phyloP scores from a whole-genome alignment of 2,888 invertebrate species.

The Camponotus fellah region DNA sequence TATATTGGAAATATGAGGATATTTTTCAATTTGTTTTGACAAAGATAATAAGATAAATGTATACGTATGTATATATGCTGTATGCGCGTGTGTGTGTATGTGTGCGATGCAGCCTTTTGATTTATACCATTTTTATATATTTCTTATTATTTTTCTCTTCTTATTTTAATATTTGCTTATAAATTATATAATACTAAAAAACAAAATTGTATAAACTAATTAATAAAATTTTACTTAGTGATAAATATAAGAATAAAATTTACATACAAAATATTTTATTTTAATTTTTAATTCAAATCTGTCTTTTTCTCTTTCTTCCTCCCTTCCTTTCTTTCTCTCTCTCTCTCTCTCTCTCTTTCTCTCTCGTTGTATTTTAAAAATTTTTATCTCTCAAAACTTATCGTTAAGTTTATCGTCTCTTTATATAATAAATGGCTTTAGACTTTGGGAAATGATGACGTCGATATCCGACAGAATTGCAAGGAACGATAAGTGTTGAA shows the following conservation, averaged over 20 bases:
- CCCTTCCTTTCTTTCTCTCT: too few relatives aligned
- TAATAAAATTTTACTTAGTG: background rate
- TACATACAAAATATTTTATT: background rate
- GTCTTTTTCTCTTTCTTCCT: background rate
- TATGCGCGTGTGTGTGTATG: too few relatives aligned
- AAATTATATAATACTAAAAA: background rate
- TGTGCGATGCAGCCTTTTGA: too few relatives aligned
- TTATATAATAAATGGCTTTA: conserved; percentile 24
- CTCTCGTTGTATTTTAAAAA: background rate
- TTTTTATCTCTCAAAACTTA: background rate
- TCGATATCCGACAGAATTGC: background rate
- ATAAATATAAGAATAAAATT: background rate
- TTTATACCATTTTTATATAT: too few relatives aligned
- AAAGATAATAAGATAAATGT: too few relatives aligned
- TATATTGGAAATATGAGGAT: too few relatives aligned
- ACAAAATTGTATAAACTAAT: background rate
- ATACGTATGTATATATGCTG: too few relatives aligned
- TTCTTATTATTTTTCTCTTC: too few relatives aligned
- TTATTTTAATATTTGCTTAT: too few relatives aligned
- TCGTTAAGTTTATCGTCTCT: background rate
- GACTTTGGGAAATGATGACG: background rate
- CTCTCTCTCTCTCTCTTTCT: too few relatives aligned
- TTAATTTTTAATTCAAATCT: background rate
- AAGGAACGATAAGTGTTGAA: background rate
- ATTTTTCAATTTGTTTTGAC: too few relatives aligned